Evolutionary conservation across 2,888 invertebrate genomes (phyloP), one percentile per base, ranked within the genome.

Genomic region (Salpingus planirostris): DNA sequence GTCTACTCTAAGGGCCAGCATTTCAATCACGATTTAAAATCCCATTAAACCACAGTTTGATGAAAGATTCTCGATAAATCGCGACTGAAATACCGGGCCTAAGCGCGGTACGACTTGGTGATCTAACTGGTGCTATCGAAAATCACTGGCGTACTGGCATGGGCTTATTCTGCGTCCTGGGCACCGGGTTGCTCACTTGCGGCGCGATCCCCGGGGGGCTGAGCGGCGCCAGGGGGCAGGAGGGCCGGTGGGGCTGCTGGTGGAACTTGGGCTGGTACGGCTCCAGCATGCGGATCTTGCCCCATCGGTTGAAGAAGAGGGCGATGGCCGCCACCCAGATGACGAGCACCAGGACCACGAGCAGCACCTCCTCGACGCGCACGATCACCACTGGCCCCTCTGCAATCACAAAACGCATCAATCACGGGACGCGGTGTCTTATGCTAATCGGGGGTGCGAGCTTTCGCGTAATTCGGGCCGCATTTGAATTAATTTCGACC

Each of bases 311-410:
- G 70, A 88, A 87, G 70, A 88, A 88, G 33, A 88, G 66, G 1
- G 83, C 81, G 52, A 88, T 87, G 13, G 87, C 87, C n/a, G 80
- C 85, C 11, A 84, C 82, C 91, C 91, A 91, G 8, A 90, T 75
- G 26, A 87, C 73, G 12, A 91, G 69, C 13, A 90, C 89, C 44
- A 89, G 74, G 25, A 84, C 77, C 32, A 91, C 89, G 52, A 90
- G 84, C 29, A 88, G 70, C 11, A 86, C 80, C 59, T 90, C 88
- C 62, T 89, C 89, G 29, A 86, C 82, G 44, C 87, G 74, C 24
- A 90, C 84, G 35, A 86, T 80, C 30, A 84, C 75, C 44, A 78
- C 78, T 44, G 76, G 52, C 34, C 46, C 49, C 44, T 59, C 60
- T 60, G 46, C 11, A 56, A 53, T 29, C 8, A 21, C 13, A 26